Percentiles rank a stretch among this genome's conserved stretches.
phyloP scores from a whole-genome alignment of 1,140 invertebrate genomes.

The Papilio polyxenes region DNA sequence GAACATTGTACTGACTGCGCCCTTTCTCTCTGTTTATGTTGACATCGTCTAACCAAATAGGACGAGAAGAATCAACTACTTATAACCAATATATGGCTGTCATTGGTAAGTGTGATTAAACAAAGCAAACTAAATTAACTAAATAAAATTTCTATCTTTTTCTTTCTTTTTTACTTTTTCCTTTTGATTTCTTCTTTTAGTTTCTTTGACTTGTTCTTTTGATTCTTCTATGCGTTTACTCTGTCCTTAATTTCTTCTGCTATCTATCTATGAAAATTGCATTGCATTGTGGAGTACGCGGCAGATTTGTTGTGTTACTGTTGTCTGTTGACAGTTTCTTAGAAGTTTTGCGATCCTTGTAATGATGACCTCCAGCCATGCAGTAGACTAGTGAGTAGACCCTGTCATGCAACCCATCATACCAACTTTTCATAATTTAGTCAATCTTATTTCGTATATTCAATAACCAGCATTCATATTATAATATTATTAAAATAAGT shows the following conservation, averaged over 20 bases:
- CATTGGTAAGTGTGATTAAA: constrained; percentile 89
- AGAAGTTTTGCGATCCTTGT: constrained; percentile 59
- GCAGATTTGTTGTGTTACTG: constrained; percentile 70
- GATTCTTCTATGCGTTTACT: constrained; percentile 51
- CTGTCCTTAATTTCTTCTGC: constrained; percentile 62
- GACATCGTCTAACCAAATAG: constrained; percentile 84
- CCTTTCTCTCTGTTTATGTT: constrained; percentile 85
- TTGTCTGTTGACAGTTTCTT: constrained; percentile 65
- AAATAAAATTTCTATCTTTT: constrained; percentile 73
- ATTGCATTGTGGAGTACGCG: constrained; percentile 79
- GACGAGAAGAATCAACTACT: constrained; percentile 93
- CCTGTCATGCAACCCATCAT: constrained; percentile 72
- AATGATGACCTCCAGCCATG: constrained; percentile 60
- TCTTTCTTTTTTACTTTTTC: constrained; percentile 54
- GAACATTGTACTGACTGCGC: constrained; percentile 81
- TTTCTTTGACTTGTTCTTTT: constrained; percentile 41
- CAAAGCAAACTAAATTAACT: constrained; percentile 77
- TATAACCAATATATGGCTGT: constrained; percentile 92
- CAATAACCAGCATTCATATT: neutral
- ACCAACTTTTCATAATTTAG: constrained; percentile 50
- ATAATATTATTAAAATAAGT: neutral
- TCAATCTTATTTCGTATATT: constrained; percentile 26
- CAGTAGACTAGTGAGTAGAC: constrained; percentile 69
- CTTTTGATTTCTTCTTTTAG: constrained; percentile 58
- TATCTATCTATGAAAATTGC: constrained; percentile 75